Percentiles rank a stretch among this genome's conserved stretches.
phyloP scores from a whole-genome alignment of 2,113 vertebrate genomes.

The Caretta caretta region DNA sequence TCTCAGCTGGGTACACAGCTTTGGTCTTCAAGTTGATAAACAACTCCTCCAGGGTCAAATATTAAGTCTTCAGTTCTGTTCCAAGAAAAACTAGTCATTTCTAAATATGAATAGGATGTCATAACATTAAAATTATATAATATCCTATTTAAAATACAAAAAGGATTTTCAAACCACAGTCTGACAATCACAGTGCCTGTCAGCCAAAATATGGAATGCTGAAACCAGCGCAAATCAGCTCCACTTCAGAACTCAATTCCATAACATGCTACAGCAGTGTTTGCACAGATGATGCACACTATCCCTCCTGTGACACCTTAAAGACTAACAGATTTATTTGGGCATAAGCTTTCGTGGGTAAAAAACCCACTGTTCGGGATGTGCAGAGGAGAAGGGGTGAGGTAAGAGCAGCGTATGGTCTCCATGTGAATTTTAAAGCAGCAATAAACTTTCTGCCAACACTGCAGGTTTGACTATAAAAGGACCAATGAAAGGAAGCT shows the following conservation, averaged over 20 bases:
- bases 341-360: too few species aligned
- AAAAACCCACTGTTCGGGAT: too few species aligned
- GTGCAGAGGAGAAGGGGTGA: too few species aligned
- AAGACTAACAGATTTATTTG: too few species aligned
- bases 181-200: background rate
- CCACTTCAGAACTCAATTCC: background rate
- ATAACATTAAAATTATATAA: background rate
- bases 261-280: fast-evolving
- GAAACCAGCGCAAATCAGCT: background rate
- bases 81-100: background rate
- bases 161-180: background rate
- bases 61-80: background rate
- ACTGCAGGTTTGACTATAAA: too few species aligned
- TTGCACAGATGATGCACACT: fast-evolving
- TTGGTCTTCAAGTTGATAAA: background rate
- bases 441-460: too few species aligned
- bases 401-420: too few species aligned
- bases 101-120: background rate
- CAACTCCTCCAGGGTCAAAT: background rate
- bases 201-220: background rate
- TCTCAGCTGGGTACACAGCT: background rate
- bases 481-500: too few species aligned
- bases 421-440: too few species aligned
- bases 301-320: background rate
- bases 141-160: background rate